Conservation (phyloP, 2,888 invertebrate species). For the Rotaria magnacalcarata region DNA sequence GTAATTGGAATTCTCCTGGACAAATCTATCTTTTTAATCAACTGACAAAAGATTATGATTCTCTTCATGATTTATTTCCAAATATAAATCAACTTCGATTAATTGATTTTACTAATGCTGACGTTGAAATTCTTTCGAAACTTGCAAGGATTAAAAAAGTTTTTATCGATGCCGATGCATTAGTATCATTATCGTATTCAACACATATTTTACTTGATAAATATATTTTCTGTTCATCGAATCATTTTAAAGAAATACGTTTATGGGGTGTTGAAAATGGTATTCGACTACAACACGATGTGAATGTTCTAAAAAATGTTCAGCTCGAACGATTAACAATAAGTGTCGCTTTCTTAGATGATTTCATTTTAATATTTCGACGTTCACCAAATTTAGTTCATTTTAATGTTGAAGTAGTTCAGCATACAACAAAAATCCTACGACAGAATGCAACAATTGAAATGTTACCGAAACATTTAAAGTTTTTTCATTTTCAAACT, state of each 20-base stretch:
- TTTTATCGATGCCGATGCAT: not conserved
- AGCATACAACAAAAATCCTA: not conserved
- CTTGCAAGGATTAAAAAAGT: not conserved
- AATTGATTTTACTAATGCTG: constrained; percentile 10
- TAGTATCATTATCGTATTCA: not conserved
- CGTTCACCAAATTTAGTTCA: not conserved
- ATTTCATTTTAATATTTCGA: constrained; percentile 1
- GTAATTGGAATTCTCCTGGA: constrained; percentile 6
- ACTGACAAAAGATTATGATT: not conserved
- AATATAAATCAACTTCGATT: constrained; percentile 3
- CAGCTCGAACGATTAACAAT: constrained; percentile 1
- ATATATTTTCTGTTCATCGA: not conserved
- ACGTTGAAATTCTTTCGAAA: not conserved
- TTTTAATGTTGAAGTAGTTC: not conserved
- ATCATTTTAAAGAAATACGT: not conserved
- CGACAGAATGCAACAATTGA: not conserved
- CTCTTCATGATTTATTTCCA: not conserved
- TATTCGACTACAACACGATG: not conserved
- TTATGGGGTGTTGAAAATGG: not conserved
- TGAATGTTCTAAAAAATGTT: not conserved
- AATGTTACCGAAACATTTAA: not conserved
- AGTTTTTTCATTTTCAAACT: constrained; percentile 31
- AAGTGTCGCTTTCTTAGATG: not conserved
- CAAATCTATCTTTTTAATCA: constrained; percentile 6
- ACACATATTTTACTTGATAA: not conserved